A percentile compares a stretch with the other conserved stretches of the same genome.
These are phyloP conservation scores for Petrocephalus microphthalmus DNA, from an alignment of 2,113 vertebrate species.

Conservation along the genomic window DNA sequence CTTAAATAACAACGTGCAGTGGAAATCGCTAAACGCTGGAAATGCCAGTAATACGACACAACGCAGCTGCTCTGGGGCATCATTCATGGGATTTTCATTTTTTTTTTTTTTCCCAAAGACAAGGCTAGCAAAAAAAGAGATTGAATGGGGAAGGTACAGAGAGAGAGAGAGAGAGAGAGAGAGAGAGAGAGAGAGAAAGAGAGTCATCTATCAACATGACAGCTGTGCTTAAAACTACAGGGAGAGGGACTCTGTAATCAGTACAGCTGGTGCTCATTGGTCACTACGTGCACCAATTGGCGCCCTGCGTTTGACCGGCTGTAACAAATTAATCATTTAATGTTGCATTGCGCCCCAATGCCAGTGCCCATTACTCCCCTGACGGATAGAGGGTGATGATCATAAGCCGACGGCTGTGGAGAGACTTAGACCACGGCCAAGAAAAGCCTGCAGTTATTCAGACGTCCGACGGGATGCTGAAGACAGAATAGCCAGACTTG, in stretches of 20 bases:
- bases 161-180: background rate
- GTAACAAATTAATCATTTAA: slow-evolving; percentile 15
- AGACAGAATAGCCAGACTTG: background rate
- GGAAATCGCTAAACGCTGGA: background rate
- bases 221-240: slow-evolving; percentile 4
- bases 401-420: background rate
- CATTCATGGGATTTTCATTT: background rate
- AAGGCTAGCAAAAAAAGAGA: background rate
- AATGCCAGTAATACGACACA: background rate
- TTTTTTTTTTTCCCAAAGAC: background rate
- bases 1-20: background rate
- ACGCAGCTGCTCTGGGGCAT: background rate
- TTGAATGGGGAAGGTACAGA: background rate
- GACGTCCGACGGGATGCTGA: background rate
- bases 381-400: background rate
- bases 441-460: background rate
- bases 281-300: background rate
- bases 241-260: slow-evolving; percentile 11
- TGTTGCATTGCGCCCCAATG: background rate
- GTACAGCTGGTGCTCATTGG: slow-evolving; percentile 18
- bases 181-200: background rate
- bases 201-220: slow-evolving; percentile 2
- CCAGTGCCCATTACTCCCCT: background rate
- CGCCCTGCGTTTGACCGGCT: background rate
- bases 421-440: background rate